A percentile compares a stretch with the other conserved stretches of the same genome.
Conservation (phyloP, 2,113 vertebrate species). For the Brachypteracias leptosomus region DNA sequence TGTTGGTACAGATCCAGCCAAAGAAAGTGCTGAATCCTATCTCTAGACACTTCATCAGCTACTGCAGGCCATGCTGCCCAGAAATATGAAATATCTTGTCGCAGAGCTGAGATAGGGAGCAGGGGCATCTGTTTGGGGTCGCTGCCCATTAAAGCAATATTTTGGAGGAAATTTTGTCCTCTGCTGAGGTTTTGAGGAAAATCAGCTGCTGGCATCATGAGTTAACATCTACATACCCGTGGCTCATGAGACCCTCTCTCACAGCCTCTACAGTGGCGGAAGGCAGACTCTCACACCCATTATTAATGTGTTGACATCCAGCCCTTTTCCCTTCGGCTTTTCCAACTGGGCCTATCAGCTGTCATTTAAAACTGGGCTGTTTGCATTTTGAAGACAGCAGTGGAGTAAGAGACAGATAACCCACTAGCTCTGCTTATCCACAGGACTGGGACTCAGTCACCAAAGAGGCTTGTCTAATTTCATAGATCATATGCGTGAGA, state of each 20-base stretch:
- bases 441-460: background rate
- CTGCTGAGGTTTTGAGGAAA: background rate
- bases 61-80: background rate
- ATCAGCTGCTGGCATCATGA: background rate
- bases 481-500: background rate
- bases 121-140: background rate
- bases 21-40: background rate
- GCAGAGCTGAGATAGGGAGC: background rate
- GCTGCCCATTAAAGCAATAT: background rate
- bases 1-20: background rate
- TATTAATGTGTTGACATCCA: background rate
- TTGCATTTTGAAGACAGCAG: background rate
- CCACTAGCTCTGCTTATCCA: background rate
- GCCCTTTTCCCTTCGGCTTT: background rate
- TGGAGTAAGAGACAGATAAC: background rate
- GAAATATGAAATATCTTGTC: background rate
- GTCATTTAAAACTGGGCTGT: background rate
- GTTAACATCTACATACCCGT: background rate
- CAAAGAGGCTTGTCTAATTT: background rate
- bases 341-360: background rate
- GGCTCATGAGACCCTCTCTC: background rate
- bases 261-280: accelerated
- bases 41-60: background rate
- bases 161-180: background rate
- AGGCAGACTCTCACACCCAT: background rate